A percentile compares a stretch with the other conserved stretches of the same genome.
Conservation (phyloP, 2,113 vertebrate genomes). For the Mobula birostris region DNA sequence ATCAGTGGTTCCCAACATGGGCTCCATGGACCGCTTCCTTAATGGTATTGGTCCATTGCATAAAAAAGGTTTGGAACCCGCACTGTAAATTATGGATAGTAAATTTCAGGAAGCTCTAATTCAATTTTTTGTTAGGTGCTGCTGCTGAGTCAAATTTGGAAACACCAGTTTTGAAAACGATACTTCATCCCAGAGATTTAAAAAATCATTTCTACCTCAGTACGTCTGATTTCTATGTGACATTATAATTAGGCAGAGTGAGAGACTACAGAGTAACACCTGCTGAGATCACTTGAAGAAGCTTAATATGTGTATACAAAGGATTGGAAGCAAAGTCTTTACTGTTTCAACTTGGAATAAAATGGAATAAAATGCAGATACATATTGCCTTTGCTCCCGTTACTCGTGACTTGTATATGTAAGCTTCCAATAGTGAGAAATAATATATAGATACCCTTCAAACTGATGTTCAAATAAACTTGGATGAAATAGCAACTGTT, state of each 20-base stretch:
- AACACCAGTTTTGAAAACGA: background rate
- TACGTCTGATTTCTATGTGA: background rate
- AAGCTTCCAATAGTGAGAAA: background rate
- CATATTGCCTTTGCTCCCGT: background rate
- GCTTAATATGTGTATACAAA: background rate
- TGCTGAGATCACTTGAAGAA: background rate
- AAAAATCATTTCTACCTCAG: background rate
- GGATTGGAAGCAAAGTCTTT: background rate
- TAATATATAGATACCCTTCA: background rate
- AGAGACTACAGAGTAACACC: background rate
- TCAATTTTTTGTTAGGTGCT: background rate
- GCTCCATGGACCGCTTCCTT: too few relatives aligned
- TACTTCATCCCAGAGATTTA: background rate
- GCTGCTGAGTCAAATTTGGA: background rate
- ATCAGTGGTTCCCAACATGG: too few relatives aligned
- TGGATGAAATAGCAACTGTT: background rate
- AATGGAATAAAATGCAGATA: background rate
- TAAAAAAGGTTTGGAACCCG: too few relatives aligned
- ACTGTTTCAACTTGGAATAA: background rate
- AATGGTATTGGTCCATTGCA: too few relatives aligned
- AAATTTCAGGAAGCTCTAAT: background rate
- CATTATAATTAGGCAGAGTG: background rate
- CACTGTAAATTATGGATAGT: background rate
- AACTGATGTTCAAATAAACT: background rate
- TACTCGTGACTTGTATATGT: background rate